A percentile compares a stretch with the other conserved stretches of the same genome.
These are phyloP conservation scores for Megastigmus dorsalis DNA, from an alignment of 2,888 invertebrate species.

Conservation along the genomic window DNA sequence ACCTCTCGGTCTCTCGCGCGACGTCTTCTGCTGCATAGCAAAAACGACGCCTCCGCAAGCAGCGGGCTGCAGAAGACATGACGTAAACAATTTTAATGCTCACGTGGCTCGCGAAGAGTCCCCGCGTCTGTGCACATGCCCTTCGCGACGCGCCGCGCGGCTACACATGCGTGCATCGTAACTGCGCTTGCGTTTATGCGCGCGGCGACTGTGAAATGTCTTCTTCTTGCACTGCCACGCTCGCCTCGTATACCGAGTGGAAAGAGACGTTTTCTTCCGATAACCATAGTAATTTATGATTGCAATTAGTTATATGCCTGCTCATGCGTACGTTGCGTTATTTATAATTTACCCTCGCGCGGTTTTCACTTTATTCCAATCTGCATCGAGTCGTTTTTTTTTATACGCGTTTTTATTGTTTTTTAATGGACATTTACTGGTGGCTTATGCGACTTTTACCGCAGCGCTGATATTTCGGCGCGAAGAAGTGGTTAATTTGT, in stretches of 20 bases:
- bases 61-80: no score
- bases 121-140: background rate
- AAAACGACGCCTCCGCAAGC: conserved; percentile 13
- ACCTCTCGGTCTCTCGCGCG: no score
- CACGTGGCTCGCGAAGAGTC: background rate
- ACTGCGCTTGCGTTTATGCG: background rate
- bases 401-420: background rate
- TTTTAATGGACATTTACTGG: background rate
- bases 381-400: background rate
- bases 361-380: no score
- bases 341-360: no score
- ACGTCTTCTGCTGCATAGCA: no score
- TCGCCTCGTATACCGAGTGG: no score
- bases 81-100: conserved; percentile 29
- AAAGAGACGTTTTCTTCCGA: no score
- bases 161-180: background rate
- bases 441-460: background rate
- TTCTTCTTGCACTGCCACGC: background rate
- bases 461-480: background rate
- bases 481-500: no score
- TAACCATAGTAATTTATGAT: background rate
- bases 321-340: no score
- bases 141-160: conserved; percentile 2
- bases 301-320: background rate
- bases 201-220: background rate